phyloP scores from a whole-genome alignment of 1,140 invertebrate species.

The Holotrichia oblita region DNA sequence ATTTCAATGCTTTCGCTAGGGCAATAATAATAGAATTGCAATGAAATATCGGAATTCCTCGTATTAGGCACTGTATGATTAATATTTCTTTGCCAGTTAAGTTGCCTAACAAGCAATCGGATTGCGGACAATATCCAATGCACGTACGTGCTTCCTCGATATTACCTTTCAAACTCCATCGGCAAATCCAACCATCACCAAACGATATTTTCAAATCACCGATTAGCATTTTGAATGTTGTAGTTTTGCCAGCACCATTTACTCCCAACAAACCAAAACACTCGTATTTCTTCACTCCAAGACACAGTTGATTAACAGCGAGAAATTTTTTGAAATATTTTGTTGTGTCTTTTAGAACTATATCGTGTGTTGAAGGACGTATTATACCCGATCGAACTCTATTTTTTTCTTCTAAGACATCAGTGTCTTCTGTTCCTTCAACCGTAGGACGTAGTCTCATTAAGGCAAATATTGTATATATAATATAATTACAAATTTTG shows the following conservation, averaged over 20 bases:
- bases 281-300: too few species aligned
- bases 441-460: neutral
- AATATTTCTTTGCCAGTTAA: slow-evolving; percentile 83
- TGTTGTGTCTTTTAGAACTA: slow-evolving; percentile 64
- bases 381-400: slow-evolving; percentile 40
- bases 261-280: slow-evolving; percentile 90
- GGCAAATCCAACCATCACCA: slow-evolving; percentile 53
- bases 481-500: slow-evolving; percentile 62
- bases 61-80: slow-evolving; percentile 74
- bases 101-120: slow-evolving; percentile 81
- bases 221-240: too few species aligned
- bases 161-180: slow-evolving; percentile 64
- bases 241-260: slow-evolving; percentile 76
- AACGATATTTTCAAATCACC: too few species aligned
- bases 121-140: too few species aligned
- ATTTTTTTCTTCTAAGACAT: slow-evolving; percentile 45
- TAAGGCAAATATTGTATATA: slow-evolving; percentile 74
- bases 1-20: slow-evolving; percentile 61
- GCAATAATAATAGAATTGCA: slow-evolving; percentile 56
- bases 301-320: too few species aligned
- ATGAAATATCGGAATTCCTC: slow-evolving; percentile 70
- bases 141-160: slow-evolving; percentile 67
- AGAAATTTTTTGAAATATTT: too few species aligned
- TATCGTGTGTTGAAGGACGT: slow-evolving; percentile 56
- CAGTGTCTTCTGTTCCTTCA: slow-evolving; percentile 40